Conservation (phyloP, 1,140 invertebrate genomes). For the Diplogasteroides magnus region DNA sequence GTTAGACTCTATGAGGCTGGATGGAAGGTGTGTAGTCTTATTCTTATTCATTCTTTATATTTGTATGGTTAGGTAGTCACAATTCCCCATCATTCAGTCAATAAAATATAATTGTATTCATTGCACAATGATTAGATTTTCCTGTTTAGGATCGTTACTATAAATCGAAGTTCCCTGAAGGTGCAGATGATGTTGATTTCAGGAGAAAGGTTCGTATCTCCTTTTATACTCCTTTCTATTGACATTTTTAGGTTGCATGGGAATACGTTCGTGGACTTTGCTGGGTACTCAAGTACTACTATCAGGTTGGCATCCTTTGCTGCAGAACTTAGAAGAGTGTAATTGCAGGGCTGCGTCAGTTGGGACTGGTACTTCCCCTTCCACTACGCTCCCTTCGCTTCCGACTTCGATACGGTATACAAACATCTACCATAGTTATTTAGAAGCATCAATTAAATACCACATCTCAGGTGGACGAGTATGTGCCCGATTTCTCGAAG, state of each 20-base stretch:
- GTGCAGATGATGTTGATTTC: slow-evolving; percentile 73
- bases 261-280: slow-evolving; percentile 92
- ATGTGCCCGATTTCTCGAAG: slow-evolving; percentile 80
- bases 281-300: slow-evolving; percentile 97
- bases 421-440: too few relatives aligned
- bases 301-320: slow-evolving; percentile 65
- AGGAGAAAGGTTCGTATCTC: slow-evolving; percentile 64
- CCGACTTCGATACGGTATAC: slow-evolving; percentile 93
- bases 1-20: slow-evolving; percentile 94
- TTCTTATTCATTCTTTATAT: background rate
- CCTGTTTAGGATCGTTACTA: slow-evolving; percentile 74
- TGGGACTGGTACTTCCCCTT: slow-evolving; percentile 99
- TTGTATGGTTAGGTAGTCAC: background rate
- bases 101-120: background rate
- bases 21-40: slow-evolving; percentile 67
- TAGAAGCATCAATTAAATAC: too few relatives aligned
- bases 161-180: slow-evolving; percentile 89
- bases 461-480: slow-evolving; percentile 59
- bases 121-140: background rate
- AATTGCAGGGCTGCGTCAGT: slow-evolving; percentile 79
- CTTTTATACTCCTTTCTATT: too few relatives aligned
- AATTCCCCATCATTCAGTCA: background rate
- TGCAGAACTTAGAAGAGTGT: slow-evolving; percentile 18
- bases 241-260: slow-evolving; percentile 67
- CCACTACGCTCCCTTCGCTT: slow-evolving; percentile 99